These are phyloP conservation scores for Sternarchorhynchus goeldii DNA, from an alignment of 2,797 vertebrate species.

Conservation along the genomic window DNA sequence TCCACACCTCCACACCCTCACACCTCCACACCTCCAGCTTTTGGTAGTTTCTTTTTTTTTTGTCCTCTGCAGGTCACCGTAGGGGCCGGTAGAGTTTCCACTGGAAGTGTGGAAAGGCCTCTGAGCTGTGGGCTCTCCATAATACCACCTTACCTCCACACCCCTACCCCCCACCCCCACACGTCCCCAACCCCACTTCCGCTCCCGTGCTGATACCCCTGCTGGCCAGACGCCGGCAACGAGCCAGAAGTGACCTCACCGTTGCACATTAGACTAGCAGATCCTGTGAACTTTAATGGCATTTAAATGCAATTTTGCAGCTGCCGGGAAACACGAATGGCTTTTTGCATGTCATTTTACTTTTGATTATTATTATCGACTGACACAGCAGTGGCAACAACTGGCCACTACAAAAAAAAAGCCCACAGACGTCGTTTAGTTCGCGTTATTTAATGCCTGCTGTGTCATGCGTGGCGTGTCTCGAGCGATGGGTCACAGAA, in stretches of 20 bases:
- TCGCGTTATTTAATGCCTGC: slow-evolving; percentile 32
- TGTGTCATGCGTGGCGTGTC: background rate
- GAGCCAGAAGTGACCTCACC: slow-evolving; percentile 54
- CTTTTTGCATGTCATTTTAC: slow-evolving; percentile 57
- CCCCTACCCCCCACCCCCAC: too few relatives aligned
- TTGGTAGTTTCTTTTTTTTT: too few relatives aligned
- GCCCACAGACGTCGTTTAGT: slow-evolving; percentile 46
- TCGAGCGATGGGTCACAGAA: slow-evolving; percentile 14
- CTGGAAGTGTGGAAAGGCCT: too few relatives aligned
- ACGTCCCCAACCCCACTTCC: too few relatives aligned
- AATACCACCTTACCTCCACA: too few relatives aligned
- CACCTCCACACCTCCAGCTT: too few relatives aligned
- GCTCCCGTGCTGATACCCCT: too few relatives aligned
- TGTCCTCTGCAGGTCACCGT: too few relatives aligned
- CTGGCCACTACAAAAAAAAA: background rate
- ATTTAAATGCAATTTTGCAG: slow-evolving; percentile 73
- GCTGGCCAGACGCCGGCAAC: slow-evolving; percentile 6
- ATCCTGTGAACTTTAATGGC: slow-evolving; percentile 68
- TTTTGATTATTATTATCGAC: slow-evolving; percentile 60
- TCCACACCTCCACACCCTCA: too few relatives aligned
- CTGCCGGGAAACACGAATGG: slow-evolving; percentile 50
- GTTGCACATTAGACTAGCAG: slow-evolving; percentile 65
- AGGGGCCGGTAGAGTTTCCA: too few relatives aligned
- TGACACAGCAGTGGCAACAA: slow-evolving; percentile 5
- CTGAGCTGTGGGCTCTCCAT: too few relatives aligned